A percentile compares a stretch with the other conserved stretches of the same genome.
Evolutionary conservation across 2,797 vertebrate species (phyloP).

Genomic region (Dendrocincla fuliginosa): DNA sequence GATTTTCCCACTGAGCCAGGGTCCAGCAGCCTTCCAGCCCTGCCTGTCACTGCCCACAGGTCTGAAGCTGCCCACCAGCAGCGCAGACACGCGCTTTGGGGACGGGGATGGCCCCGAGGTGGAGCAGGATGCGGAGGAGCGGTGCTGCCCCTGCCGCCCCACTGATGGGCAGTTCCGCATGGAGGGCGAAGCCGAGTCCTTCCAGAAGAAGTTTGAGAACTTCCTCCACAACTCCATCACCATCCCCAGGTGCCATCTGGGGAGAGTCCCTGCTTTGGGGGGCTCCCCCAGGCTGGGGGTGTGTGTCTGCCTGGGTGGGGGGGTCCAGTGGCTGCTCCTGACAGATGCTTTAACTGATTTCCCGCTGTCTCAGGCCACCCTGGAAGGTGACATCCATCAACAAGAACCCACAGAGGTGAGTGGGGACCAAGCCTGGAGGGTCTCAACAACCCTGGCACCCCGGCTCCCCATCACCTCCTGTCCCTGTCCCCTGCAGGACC

Average conservation of each 20-base stretch:
- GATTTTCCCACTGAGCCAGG: rapidly evolving
- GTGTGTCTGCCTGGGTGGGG: background rate
- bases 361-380: conserved; percentile 62
- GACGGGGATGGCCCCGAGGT: conserved; percentile 35
- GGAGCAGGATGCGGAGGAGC: conserved; percentile 49
- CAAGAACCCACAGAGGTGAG: conserved; percentile 77
- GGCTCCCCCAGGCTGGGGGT: background rate
- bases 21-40: background rate
- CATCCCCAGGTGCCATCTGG: conserved; percentile 74
- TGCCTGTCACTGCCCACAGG: conserved; percentile 5
- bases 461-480: rapidly evolving
- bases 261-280: background rate
- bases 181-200: conserved; percentile 73
- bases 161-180: conserved; percentile 51
- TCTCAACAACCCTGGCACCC: rapidly evolving
- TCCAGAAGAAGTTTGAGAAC: conserved; percentile 84
- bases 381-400: conserved; percentile 81
- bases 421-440: background rate
- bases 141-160: conserved; percentile 80
- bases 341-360: background rate
- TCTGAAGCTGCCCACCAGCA: conserved; percentile 80
- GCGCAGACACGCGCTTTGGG: conserved; percentile 71
- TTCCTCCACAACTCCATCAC: conserved; percentile 82
- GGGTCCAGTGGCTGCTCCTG: background rate
- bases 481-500: background rate